A percentile compares a stretch with the other conserved stretches of the same genome.
phyloP scores from a whole-genome alignment of 2,113 vertebrate genomes.

The Etheostoma cragini region DNA sequence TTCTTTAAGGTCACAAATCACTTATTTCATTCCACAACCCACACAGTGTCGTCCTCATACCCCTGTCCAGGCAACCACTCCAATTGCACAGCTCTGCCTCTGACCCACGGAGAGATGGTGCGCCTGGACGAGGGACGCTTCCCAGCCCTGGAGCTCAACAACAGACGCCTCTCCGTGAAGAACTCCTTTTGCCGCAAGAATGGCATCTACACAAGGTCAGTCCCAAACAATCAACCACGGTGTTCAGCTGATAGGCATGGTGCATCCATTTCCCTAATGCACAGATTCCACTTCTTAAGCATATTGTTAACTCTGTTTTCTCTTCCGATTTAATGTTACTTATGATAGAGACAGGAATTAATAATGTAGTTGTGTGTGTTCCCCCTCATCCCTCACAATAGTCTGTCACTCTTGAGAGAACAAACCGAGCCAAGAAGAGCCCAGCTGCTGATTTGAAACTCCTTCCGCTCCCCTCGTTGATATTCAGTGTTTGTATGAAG shows the following conservation, averaged over 20 bases:
- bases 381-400: conserved; percentile 36
- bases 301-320: conserved; percentile 17
- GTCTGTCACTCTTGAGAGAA: conserved; percentile 64
- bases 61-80: conserved; percentile 86
- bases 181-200: conserved; percentile 99
- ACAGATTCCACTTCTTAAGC: neutral
- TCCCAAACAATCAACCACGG: neutral
- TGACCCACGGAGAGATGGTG: conserved; percentile 96
- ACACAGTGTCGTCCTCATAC: conserved; percentile 61
- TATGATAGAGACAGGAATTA: conserved; percentile 59
- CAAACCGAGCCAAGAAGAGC: conserved; percentile 50
- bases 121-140: conserved; percentile 96
- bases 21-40: conserved; percentile 44
- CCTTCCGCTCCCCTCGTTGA: conserved; percentile 67
- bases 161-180: conserved; percentile 95
- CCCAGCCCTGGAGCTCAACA: conserved; percentile 96
- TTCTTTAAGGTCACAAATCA: conserved; percentile 17
- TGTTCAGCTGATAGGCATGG: neutral
- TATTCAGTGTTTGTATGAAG: conserved; percentile 72
- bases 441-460: conserved; percentile 60
- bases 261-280: neutral
- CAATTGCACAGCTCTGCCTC: conserved; percentile 88
- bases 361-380: conserved; percentile 50
- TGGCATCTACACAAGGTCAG: conserved; percentile 95
- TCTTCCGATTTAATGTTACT: conserved; percentile 45